These are phyloP conservation scores for Eretmocerus hayati DNA, from an alignment of 2,888 invertebrate species.

Conservation along the genomic window DNA sequence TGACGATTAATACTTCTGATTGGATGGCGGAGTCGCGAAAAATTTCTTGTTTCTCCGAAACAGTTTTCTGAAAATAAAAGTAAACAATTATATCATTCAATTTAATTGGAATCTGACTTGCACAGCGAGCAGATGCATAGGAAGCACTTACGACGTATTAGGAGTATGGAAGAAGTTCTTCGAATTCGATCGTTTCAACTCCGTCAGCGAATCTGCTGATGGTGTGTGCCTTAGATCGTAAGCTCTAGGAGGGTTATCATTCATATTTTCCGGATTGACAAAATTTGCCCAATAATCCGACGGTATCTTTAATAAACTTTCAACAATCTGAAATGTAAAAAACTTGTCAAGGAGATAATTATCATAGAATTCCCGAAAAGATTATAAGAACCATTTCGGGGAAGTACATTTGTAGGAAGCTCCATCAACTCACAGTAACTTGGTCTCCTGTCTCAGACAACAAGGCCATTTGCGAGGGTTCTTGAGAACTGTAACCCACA, in stretches of 20 bases:
- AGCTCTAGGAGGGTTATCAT: constrained; percentile 35
- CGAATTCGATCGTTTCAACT: constrained; percentile 38
- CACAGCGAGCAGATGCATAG: not conserved
- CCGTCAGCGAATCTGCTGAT: constrained; percentile 39
- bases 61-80: constrained; percentile 38
- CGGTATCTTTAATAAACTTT: constrained; percentile 62
- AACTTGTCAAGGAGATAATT: not conserved
- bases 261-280: constrained; percentile 50
- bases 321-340: constrained; percentile 54
- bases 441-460: constrained; percentile 73
- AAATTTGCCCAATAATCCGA: constrained; percentile 71
- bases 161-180: constrained; percentile 42
- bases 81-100: constrained; percentile 3
- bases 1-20: constrained; percentile 22
- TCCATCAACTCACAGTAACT: constrained; percentile 55
- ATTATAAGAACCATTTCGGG: not conserved
- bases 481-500: constrained; percentile 76
- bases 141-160: constrained; percentile 33
- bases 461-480: constrained; percentile 66
- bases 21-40: constrained; percentile 43
- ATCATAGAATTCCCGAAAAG: not conserved
- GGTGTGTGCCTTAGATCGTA: constrained; percentile 41
- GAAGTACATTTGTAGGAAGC: too few species aligned
- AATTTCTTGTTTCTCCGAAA: constrained; percentile 43
- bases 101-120: not conserved